These are phyloP conservation scores for Coboldia fuscipes DNA, from an alignment of 1,140 invertebrate genomes.

Conservation along the genomic window DNA sequence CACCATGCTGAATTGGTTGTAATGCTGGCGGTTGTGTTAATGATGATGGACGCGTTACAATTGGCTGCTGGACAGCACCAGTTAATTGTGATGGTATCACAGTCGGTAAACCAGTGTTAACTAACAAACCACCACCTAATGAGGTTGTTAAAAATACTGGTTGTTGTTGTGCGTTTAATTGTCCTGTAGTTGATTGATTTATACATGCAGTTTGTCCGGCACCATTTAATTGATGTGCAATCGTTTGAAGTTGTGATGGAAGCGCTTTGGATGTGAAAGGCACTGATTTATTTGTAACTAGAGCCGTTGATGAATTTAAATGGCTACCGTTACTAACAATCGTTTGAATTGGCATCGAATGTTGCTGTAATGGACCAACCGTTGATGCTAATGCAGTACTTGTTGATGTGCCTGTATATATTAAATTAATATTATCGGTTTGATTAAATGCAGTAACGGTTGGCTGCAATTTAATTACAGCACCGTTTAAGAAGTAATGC, in stretches of 20 bases:
- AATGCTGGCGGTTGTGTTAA: conserved; percentile 15
- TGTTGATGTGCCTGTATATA: background rate
- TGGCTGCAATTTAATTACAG: conserved; percentile 20
- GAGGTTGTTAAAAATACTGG: conserved; percentile 19
- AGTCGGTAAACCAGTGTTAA: conserved; percentile 15
- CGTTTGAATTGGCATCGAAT: background rate
- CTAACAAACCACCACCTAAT: conserved; percentile 11
- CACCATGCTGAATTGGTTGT: conserved; percentile 10
- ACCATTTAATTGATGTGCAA: background rate
- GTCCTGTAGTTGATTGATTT: background rate
- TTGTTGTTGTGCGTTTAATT: background rate
- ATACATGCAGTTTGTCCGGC: background rate
- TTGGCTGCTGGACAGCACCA: background rate
- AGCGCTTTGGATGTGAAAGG: background rate
- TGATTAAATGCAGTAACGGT: conserved; percentile 1
- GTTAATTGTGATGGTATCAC: conserved; percentile 3
- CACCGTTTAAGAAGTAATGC: conserved; percentile 19
- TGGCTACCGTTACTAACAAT: background rate
- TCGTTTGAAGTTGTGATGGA: background rate
- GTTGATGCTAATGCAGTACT: background rate
- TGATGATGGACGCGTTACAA: conserved; percentile 3
- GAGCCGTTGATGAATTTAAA: background rate
- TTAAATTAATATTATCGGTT: background rate
- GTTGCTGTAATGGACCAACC: background rate
- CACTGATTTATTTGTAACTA: background rate